Evolutionary conservation across 2,113 vertebrate genomes (phyloP).

Genomic region (Eretmochelys imbricata): DNA sequence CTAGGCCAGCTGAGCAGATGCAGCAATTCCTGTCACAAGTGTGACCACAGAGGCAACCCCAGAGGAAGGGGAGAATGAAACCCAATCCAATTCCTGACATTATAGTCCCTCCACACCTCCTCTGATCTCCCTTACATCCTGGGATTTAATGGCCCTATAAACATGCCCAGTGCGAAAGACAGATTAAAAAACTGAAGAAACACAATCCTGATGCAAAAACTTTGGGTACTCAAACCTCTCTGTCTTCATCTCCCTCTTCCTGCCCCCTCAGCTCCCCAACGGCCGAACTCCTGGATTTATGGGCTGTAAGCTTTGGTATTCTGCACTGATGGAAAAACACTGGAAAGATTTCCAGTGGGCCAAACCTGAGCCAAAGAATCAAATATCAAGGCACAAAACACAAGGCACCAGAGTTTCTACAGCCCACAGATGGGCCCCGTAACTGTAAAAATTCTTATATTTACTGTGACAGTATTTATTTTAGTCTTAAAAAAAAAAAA

Average conservation of each 20-base stretch:
- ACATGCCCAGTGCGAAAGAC: conserved; percentile 61
- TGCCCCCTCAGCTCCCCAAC: background rate
- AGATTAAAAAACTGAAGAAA: conserved; percentile 62
- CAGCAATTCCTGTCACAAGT: conserved; percentile 29
- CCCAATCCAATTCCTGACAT: conserved; percentile 40
- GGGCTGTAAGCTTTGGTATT: conserved; percentile 59
- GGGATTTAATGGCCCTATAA: conserved; percentile 68
- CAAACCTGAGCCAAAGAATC: conserved; percentile 46
- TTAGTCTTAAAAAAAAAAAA: conserved; percentile 38
- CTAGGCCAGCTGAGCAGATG: background rate
- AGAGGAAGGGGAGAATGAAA: conserved; percentile 2
- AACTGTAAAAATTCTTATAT: background rate
- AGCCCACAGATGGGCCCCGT: background rate
- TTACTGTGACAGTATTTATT: conserved; percentile 7
- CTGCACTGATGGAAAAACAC: conserved; percentile 55
- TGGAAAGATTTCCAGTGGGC: conserved; percentile 29
- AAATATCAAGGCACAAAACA: conserved; percentile 37
- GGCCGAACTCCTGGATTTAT: conserved; percentile 54
- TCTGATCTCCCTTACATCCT: conserved; percentile 67
- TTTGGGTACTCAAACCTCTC: conserved; percentile 11
- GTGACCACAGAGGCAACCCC: background rate
- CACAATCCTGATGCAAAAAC: conserved; percentile 42
- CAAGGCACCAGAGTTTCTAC: conserved; percentile 39
- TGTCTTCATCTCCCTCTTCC: conserved; percentile 19
- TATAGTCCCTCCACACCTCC: background rate